Evolutionary conservation across 2,888 invertebrate species (phyloP), one percentile per base, ranked within the genome.

Genomic region (Sarcophaga variegata): DNA sequence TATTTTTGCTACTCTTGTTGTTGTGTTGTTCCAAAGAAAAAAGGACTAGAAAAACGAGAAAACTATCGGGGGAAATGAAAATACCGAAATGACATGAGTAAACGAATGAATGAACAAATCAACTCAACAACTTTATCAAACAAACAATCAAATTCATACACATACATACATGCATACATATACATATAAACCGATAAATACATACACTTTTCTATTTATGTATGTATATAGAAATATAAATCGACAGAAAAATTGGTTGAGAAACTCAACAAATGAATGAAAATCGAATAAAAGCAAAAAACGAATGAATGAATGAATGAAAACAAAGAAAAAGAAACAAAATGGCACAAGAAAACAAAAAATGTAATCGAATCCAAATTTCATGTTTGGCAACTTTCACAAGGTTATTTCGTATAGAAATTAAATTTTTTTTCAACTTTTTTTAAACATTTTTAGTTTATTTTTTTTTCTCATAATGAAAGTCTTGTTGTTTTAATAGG

Each of bases 51-150:
- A 63, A 66, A 59, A 83, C 37, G 37, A 67, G 67, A 81, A 81
- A 71, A 82, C 60, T 76, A 78, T 78, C 87, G 63, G 63, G 81
- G 87, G 81, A 87, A 84, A 87, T 82, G 84, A 87, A 87, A 83
- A 84, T 87, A 79, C 79, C 76, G 81, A 87, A 87, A 84, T 87
- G 84, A 84, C 87, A 87, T 72, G 87, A 87, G 87, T 84, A 79
- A 87, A 84, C 84, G 84, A 84, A 81, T 87, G 84, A 87, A 84
- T 84, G 79, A 87, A 87, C 87, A 87, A 87, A 84, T 87, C 87
- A 87, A 87, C 87, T 87, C 87, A 87, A 79, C 87, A 87, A 87
- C 78, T 84, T 84, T 82, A 87, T 81, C 76, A 84, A 84, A 84
- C 81, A 79, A 81, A 79, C 81, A 84, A 72, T 76, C 81, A 82